phyloP scores from a whole-genome alignment of 2,888 invertebrate genomes.

The Xestia xanthographa region DNA sequence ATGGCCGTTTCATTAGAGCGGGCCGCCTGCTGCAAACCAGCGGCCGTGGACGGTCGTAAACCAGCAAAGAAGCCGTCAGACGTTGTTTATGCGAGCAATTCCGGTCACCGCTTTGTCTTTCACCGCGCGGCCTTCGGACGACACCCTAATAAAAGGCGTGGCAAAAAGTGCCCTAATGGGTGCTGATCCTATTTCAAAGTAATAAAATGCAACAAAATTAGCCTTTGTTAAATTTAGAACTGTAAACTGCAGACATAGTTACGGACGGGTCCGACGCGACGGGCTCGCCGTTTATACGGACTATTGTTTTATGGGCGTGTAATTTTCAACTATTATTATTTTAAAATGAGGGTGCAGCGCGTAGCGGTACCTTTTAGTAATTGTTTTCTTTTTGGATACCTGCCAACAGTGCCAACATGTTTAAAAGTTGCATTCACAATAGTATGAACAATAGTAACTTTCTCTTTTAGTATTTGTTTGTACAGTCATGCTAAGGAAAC shows the following conservation, averaged over 20 bases:
- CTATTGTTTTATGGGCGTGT: constrained; percentile 84
- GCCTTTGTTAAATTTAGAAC: constrained; percentile 85
- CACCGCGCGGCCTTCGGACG: constrained; percentile 88
- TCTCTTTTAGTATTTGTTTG: constrained; percentile 37
- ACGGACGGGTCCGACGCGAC: constrained; percentile 73
- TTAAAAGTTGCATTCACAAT: constrained; percentile 25
- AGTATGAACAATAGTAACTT: constrained; percentile 41
- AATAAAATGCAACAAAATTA: constrained; percentile 91
- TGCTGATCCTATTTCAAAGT: constrained; percentile 88
- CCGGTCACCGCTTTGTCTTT: constrained; percentile 88
- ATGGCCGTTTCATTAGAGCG: constrained; percentile 52
- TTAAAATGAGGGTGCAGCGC: constrained; percentile 56
- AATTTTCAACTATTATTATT: constrained; percentile 72
- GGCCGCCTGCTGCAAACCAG: constrained; percentile 61
- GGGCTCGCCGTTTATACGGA: constrained; percentile 70
- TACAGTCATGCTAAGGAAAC: neutral
- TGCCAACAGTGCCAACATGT: constrained; percentile 39
- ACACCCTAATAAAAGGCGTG: constrained; percentile 90
- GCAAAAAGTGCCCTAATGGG: constrained; percentile 88
- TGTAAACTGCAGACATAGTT: constrained; percentile 79
- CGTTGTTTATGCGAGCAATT: constrained; percentile 88
- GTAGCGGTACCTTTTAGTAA: constrained; percentile 46
- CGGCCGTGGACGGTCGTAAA: constrained; percentile 77
- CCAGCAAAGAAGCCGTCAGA: constrained; percentile 87
- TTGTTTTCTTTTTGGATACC: constrained; percentile 51